A percentile compares a stretch with the other conserved stretches of the same genome.
Conservation (phyloP, 2,797 vertebrate genomes). For the Geotrypetes seraphini region DNA sequence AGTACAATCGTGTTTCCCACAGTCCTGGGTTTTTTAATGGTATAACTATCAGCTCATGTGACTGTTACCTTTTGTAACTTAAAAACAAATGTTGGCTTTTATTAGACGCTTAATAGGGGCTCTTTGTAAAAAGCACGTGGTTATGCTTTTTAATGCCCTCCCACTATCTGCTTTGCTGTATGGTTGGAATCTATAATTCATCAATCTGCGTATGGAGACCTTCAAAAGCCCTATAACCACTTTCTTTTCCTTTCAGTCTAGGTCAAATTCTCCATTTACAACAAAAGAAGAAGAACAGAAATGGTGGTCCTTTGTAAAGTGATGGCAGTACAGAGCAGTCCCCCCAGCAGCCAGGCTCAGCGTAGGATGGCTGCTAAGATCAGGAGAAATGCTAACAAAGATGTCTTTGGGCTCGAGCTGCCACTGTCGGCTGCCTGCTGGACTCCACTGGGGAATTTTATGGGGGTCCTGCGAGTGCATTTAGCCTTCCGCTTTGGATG, state of each 20-base stretch:
- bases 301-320: constrained; percentile 50
- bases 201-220: constrained; percentile 24
- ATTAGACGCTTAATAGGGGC: constrained; percentile 33
- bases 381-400: constrained; percentile 59
- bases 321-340: constrained; percentile 58
- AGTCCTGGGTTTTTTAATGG: constrained; percentile 14
- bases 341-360: constrained; percentile 53
- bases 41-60: constrained; percentile 3
- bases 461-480: constrained; percentile 80
- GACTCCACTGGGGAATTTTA: constrained; percentile 87
- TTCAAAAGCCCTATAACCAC: constrained; percentile 26
- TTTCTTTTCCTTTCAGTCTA: constrained; percentile 37
- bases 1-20: constrained; percentile 13
- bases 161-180: constrained; percentile 16
- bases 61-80: constrained; percentile 12
- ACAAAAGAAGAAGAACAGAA: constrained; percentile 47
- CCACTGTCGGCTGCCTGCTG: constrained; percentile 80
- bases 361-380: constrained; percentile 70
- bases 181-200: constrained; percentile 38
- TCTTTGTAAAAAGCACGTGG: constrained; percentile 33
- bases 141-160: constrained; percentile 28
- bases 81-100: constrained; percentile 30
- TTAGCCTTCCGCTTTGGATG: constrained; percentile 86
- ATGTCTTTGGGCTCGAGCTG: constrained; percentile 30
- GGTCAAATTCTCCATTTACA: constrained; percentile 37